phyloP scores from a whole-genome alignment of 1,140 invertebrate genomes.

The Drosophila biarmipes region DNA sequence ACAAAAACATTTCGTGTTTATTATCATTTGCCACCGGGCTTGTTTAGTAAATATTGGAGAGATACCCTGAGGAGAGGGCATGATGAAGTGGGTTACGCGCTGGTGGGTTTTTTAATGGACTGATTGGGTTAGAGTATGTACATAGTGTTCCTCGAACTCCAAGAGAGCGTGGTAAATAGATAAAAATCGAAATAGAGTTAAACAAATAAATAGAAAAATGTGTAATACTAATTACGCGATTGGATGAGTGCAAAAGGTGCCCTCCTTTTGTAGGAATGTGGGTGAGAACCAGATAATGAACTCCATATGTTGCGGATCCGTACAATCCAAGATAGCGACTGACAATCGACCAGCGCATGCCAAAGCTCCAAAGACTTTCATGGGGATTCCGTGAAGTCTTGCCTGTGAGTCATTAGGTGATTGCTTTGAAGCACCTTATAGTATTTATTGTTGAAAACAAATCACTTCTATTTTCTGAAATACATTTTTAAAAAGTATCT shows the following conservation, averaged over 20 bases:
- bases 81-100: conserved; percentile 36
- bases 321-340: conserved; percentile 1
- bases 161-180: conserved; percentile 3
- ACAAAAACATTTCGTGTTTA: conserved; percentile 56
- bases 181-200: conserved; percentile 12
- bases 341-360: conserved; percentile 2
- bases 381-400: conserved; percentile 8
- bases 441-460: not conserved
- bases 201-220: conserved; percentile 44
- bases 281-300: conserved; percentile 25
- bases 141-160: not conserved
- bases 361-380: not conserved
- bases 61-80: not conserved
- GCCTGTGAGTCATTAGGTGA: conserved; percentile 13
- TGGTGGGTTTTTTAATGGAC: conserved; percentile 32
- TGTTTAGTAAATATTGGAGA: conserved; percentile 43
- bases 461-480: not conserved
- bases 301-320: conserved; percentile 16
- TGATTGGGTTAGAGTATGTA: not conserved
- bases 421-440: not conserved
- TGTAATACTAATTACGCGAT: conserved; percentile 22
- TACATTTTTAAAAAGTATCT: not conserved
- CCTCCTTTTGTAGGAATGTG: conserved; percentile 5
- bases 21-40: conserved; percentile 55
- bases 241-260: conserved; percentile 4